Evolutionary conservation across 2,888 invertebrate species (phyloP), one percentile per base, ranked within the genome.

Genomic region (Cheilosia scutellata): DNA sequence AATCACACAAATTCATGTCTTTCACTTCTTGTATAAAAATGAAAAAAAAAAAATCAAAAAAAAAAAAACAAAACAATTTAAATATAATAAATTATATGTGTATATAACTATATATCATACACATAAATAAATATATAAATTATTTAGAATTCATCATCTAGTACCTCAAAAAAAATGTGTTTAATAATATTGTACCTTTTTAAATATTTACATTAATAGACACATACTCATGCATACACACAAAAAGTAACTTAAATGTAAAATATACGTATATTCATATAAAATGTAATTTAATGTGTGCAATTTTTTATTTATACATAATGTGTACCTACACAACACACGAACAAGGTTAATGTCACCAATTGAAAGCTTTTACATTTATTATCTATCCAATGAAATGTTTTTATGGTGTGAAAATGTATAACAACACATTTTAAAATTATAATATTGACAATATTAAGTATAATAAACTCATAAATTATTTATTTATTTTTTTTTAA

Each of bases 401-500:
- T 78, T 62, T 78, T 44, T 74, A 72, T 74, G 51, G 57, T 58
- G 66, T 79, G 57, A 76, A 74, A 55, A 55, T 70, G 62, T 55
- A 55, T 63, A 60, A 51, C 25, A 42, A 62, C n/a, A 58, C 62
- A 63, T 70, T 63, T 68, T 70, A 29, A 49, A 70, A 65, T 51
- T 74, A 75, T 84, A 60, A 65, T 75, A 84, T 66, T 51, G 84
- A 84, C 84, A 84, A 84, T 84, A 84, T 84, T 75, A 80, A 79
- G 7, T 80, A 62, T 80, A 80, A 80, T 55, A 60, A 62, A 55
- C 0, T n/a, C 11, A 31, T 53, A 60, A 53, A 71, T 42, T 2
- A 9, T 29, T 27, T 33, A 53, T 65, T 42, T 2, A 9, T 29
- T 60, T n/a, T 25, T 71, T 63, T 37, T 3, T 16, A 29, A 11